Percentiles rank a stretch among this genome's conserved stretches.
Evolutionary conservation across 30 jellyfish, hydroid and myxozoan genomes (phyloP).

Genomic region (Aurelia sp.): DNA sequence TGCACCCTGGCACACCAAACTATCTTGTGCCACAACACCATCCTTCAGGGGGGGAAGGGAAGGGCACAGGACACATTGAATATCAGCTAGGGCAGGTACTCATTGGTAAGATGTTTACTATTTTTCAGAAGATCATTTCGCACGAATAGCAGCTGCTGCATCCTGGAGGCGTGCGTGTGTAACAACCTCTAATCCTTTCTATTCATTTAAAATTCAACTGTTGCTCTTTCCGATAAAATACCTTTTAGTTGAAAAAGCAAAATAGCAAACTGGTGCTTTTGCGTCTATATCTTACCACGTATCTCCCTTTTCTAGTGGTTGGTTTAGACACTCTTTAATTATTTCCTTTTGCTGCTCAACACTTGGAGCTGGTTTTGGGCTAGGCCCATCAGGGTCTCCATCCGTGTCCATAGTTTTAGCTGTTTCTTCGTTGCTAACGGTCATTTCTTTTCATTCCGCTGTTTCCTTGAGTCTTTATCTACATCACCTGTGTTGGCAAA

Average conservation of each 20-base stretch:
- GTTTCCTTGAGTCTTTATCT: not conserved
- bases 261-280: no score
- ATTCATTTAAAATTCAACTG: not conserved
- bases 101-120: no score
- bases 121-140: no score
- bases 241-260: no score
- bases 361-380: conserved; percentile 37
- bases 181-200: no score
- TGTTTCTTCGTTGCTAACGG: conserved; percentile 56
- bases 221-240: no score
- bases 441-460: conserved; percentile 10
- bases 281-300: conserved; percentile 35
- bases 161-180: not conserved
- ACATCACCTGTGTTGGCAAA: not conserved
- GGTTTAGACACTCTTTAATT: conserved; percentile 1
- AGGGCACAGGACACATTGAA: no score
- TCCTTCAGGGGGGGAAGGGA: no score
- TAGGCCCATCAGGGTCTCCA: conserved; percentile 61
- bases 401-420: conserved; percentile 48
- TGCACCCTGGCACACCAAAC: no score
- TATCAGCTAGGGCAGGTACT: no score
- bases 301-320: conserved; percentile 40
- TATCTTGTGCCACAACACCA: no score
- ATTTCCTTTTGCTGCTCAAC: conserved; percentile 43
- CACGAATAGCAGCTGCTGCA: no score